Evolutionary conservation across 2,888 invertebrate species (phyloP), one percentile per base, ranked within the genome.

Genomic region (Glaucopsyche alexis): DNA sequence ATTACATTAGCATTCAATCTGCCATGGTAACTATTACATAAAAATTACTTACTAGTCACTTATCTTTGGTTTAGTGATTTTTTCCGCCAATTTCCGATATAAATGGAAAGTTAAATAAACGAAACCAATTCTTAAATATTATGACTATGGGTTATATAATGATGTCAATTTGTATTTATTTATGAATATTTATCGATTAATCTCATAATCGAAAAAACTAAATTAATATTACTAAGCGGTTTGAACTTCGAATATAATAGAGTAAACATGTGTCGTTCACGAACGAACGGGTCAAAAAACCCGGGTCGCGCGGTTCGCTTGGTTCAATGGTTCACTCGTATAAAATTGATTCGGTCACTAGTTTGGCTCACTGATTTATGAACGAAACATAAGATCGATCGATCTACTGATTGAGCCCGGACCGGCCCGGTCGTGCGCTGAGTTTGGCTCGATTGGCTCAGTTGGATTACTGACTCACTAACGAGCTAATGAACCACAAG

Each of bases 121-220:
- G 47, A 11, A 9, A 29, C 60, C 60, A 60, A 29, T 60, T 38
- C 29, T 60, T 38, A 60, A 60, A 60, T 60, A 60, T 60, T 60
- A 60, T 60, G 29, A 60, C 29, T 47, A 38, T 29, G 29, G 29
- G 29, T 60, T 60, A 60, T 19, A 55, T 55, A 55, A 55, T 19
- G 16, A 55, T 55, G 19, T 55, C 11, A 60, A 13, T 29, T 1
- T 7, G 13, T 29, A 60, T 38, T 60, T 13, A 60, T 19, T 29
- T 60, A 60, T 38, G 60, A 60, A 60, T 60, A 60, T 60, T 60
- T 13, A 60, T 60, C 14, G 60, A 19, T 19, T 13, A 60, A 60
- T 60, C 14, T 29, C 1, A 3, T 38, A 60, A 60, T 29, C 13
- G 8, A 60, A 14, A 13, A 29, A 29, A 5, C 6, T 13, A 8